These are phyloP conservation scores for Cotesia typhae DNA, from an alignment of 1,140 invertebrate genomes.

Conservation along the genomic window DNA sequence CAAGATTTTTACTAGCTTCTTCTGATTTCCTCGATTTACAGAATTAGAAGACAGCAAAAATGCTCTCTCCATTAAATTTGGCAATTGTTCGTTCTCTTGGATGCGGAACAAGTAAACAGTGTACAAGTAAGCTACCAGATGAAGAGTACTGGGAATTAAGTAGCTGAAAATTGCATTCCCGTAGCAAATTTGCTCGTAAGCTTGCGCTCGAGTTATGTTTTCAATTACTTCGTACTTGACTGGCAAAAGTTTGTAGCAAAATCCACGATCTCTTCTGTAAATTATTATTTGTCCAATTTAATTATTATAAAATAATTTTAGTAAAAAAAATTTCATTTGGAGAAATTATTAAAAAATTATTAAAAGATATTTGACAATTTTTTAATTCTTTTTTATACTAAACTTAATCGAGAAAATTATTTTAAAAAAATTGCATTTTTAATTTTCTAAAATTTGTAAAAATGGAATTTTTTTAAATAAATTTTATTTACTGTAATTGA, in stretches of 20 bases:
- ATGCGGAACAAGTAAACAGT: slow-evolving; percentile 81
- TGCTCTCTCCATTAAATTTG: slow-evolving; percentile 89
- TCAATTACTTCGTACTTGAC: slow-evolving; percentile 49
- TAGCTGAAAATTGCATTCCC: slow-evolving; percentile 79
- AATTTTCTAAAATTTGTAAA: too few relatives aligned
- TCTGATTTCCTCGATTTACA: slow-evolving; percentile 73
- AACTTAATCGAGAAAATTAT: too few relatives aligned
- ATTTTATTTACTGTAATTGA: too few relatives aligned
- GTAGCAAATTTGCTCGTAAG: slow-evolving; percentile 71
- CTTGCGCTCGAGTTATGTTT: slow-evolving; percentile 55
- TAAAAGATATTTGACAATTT: too few relatives aligned
- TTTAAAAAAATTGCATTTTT: too few relatives aligned
- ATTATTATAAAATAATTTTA: too few relatives aligned
- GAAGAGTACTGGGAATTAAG: slow-evolving; percentile 79
- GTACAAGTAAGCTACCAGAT: slow-evolving; percentile 80
- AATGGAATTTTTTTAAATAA: too few relatives aligned
- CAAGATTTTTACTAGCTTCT: slow-evolving; percentile 72
- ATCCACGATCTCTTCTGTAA: slow-evolving; percentile 76
- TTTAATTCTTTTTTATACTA: too few relatives aligned
- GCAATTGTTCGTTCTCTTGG: slow-evolving; percentile 86
- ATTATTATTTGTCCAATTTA: slow-evolving; percentile 1
- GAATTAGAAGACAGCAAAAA: slow-evolving; percentile 75
- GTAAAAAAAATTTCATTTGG: too few relatives aligned
- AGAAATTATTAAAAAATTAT: too few relatives aligned
- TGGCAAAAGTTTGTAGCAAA: slow-evolving; percentile 71